These are phyloP conservation scores for Scleropages formosus DNA, from an alignment of 2,797 vertebrate species.

Conservation along the genomic window DNA sequence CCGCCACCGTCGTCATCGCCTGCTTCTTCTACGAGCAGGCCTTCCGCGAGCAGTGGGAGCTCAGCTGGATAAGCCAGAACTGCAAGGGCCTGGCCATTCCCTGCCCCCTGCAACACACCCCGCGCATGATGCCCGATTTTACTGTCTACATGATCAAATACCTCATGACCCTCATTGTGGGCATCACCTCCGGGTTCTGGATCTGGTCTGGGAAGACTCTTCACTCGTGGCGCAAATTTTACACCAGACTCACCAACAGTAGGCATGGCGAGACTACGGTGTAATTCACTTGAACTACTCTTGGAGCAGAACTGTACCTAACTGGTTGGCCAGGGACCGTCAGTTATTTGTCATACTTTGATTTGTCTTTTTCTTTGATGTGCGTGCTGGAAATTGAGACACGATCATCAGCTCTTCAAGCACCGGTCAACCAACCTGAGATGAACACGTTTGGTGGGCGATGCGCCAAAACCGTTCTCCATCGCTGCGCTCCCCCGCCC, in stretches of 20 bases:
- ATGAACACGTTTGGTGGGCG: conserved; percentile 52
- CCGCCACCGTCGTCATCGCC: conserved; percentile 93
- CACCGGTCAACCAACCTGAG: conserved; percentile 52
- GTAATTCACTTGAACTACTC: conserved; percentile 51
- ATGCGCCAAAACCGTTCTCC: conserved; percentile 54
- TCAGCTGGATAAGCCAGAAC: conserved; percentile 88
- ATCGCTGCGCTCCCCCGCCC: conserved; percentile 49
- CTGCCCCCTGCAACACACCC: conserved; percentile 80
- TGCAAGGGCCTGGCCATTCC: conserved; percentile 92
- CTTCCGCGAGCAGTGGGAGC: conserved; percentile 91
- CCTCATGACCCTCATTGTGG: conserved; percentile 97
- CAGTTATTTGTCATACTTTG: conserved; percentile 26
- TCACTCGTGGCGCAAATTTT: conserved; percentile 95
- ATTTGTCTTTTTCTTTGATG: conserved; percentile 25
- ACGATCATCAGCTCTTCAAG: conserved; percentile 34
- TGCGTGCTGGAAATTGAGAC: conserved; percentile 36
- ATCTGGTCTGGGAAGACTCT: conserved; percentile 99
- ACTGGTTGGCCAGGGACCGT: conserved; percentile 15
- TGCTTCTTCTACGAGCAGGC: conserved; percentile 98
- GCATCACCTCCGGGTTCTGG: conserved; percentile 98
- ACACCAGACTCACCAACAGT: conserved; percentile 84
- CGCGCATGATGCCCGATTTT: conserved; percentile 91
- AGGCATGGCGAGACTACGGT: conserved; percentile 92
- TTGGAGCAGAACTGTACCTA: background rate
- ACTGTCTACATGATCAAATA: conserved; percentile 99